Base-by-base conservation (phyloP, 2,797 vertebrate genomes). In the Linurgus olivaceus region DNA sequence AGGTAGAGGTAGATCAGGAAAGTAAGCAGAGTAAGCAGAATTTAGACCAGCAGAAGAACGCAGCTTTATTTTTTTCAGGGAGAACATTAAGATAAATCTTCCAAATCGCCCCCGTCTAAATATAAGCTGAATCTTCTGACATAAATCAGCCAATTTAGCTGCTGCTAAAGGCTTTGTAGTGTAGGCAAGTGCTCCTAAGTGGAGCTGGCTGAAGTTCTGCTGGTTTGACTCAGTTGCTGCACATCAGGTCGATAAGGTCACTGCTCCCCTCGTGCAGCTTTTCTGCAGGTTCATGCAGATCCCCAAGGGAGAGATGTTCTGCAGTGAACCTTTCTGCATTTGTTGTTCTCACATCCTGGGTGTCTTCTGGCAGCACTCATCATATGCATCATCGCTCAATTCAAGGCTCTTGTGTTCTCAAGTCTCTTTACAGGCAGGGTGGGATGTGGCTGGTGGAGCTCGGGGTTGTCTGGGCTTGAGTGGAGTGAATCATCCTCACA, bases 21-120 rank as follows among this genome's bases (percentile, higher is more conserved):
- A 92, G 86, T 6, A 55, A 6, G 5, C 38, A 5, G 7, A 86
- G 47, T 62, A 81, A 88, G 86, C 80, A 73, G 70, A 95, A 89
- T 78, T 79, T 23, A 52, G 55, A 82, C 48, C 24, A 73, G 48
- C n/a, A 73, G 40, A 68, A 81, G 20, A 62, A n/a, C 17, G 42
- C 25, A 66, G 66, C 55, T 88, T 86, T 81, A 68, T 86, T 93
- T 90, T 65, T 78, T 81, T 90, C 76, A 23, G 44, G 40, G 70
- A 79, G 35, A 59, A 88, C 70, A 86, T 79, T 28, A 66, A 88
- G 59, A 94, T 79, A 93, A 94, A 94, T 96, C 80, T 95, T 93
- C 33, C 66, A 81, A 75, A 88, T 84, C 26, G 28, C 18, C 4
- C 38, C 28, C 24, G 71, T 91, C 72, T 63, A 93, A 61, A 77